Percentiles rank a stretch among this genome's conserved stretches.
Conservation (phyloP, 2,797 vertebrate species). For the Takifugu rubripes region DNA sequence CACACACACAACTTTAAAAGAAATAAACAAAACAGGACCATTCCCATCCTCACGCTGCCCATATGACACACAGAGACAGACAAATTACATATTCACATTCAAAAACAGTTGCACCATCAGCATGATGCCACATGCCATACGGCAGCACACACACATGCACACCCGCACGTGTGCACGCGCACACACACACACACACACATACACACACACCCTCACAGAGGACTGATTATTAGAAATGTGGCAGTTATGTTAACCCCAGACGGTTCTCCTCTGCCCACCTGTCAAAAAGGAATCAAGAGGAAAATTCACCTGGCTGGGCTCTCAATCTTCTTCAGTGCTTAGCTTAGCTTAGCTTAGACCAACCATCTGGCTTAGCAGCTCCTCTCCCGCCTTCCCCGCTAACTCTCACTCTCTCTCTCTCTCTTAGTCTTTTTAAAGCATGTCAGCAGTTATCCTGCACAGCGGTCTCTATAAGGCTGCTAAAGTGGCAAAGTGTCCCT, state of each 20-base stretch:
- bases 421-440: constrained; percentile 57
- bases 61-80: constrained; percentile 41
- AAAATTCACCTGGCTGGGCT: constrained; percentile 71
- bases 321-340: constrained; percentile 60
- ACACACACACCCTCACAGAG: neutral
- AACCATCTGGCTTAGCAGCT: constrained; percentile 70
- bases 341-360: constrained; percentile 58
- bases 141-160: constrained; percentile 1
- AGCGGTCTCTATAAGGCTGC: constrained; percentile 61
- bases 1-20: constrained; percentile 13
- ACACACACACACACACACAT: neutral
- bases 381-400: constrained; percentile 27
- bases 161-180: too few species aligned
- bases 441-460: constrained; percentile 66
- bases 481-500: constrained; percentile 65
- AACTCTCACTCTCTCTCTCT: constrained; percentile 61
- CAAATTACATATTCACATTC: constrained; percentile 58
- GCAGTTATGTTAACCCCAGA: constrained; percentile 50
- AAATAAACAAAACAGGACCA: constrained; percentile 27
- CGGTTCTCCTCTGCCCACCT: constrained; percentile 51
- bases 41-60: constrained; percentile 30
- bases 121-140: constrained; percentile 38
- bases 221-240: constrained; percentile 44
- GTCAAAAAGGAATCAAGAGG: constrained; percentile 47
- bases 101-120: constrained; percentile 64